These are phyloP conservation scores for Aphelenchoides fujianensis DNA, from an alignment of 1,140 invertebrate species.

Conservation along the genomic window DNA sequence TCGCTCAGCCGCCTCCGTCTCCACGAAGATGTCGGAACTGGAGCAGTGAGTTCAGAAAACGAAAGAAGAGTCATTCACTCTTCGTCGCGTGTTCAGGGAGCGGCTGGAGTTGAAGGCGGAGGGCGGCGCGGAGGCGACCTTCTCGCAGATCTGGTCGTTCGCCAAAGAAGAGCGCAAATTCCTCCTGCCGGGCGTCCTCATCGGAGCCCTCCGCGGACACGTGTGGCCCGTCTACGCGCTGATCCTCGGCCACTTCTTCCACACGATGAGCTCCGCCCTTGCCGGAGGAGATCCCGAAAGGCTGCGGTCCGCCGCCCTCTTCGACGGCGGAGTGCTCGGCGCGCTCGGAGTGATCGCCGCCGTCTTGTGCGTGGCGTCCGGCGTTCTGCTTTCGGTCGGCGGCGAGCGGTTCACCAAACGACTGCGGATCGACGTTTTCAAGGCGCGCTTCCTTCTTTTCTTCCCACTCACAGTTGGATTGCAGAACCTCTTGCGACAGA, in stretches of 20 bases:
- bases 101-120: not conserved
- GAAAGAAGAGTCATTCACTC: too few relatives aligned
- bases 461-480: not conserved
- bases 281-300: not conserved
- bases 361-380: conserved; percentile 30
- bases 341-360: conserved; percentile 23
- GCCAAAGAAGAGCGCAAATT: conserved; percentile 38
- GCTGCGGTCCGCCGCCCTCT: not conserved
- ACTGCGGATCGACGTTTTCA: conserved; percentile 38
- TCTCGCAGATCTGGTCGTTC: conserved; percentile 48
- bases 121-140: conserved; percentile 27
- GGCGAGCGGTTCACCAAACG: conserved; percentile 40
- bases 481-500: conserved; percentile 64
- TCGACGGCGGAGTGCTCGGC: conserved; percentile 29
- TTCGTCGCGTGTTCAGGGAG: not conserved
- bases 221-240: conserved; percentile 57
- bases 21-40: not conserved
- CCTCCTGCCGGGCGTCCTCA: conserved; percentile 33
- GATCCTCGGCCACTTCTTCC: conserved; percentile 56
- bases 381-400: conserved; percentile 30
- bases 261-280: conserved; percentile 32
- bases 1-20: not conserved
- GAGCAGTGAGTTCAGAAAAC: too few relatives aligned
- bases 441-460: not conserved
- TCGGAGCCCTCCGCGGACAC: conserved; percentile 43